A percentile compares a stretch with the other conserved stretches of the same genome.
Evolutionary conservation across 2,113 vertebrate genomes (phyloP).

Genomic region (Gadus chalcogrammus): DNA sequence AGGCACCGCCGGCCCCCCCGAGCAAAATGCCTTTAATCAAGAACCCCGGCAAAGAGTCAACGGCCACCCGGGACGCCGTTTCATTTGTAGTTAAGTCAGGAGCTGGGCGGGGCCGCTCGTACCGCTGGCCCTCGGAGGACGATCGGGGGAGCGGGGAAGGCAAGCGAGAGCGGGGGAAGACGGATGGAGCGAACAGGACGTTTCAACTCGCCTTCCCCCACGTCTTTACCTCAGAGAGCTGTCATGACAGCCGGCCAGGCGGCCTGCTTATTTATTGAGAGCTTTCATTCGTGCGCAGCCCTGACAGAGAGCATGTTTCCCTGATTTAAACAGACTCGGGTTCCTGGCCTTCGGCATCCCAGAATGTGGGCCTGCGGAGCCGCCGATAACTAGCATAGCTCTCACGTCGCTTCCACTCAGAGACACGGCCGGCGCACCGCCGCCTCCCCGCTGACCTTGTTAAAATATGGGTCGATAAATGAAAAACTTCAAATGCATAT

Average conservation of each 20-base stretch:
- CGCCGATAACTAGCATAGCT: constrained; percentile 59
- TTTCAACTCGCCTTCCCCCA: constrained; percentile 37
- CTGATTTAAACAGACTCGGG: constrained; percentile 42
- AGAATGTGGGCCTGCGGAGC: constrained; percentile 48
- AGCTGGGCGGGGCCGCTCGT: constrained; percentile 29
- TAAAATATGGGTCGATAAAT: constrained; percentile 21
- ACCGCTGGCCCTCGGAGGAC: too few species aligned
- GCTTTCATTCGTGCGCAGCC: constrained; percentile 45
- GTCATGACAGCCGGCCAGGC: constrained; percentile 35
- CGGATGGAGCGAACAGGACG: constrained; percentile 35
- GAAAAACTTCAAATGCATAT: too few species aligned
- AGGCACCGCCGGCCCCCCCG: constrained; percentile 47
- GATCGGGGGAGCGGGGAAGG: constrained; percentile 16
- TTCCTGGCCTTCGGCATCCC: constrained; percentile 41
- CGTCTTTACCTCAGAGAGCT: constrained; percentile 42
- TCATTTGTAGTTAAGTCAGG: constrained; percentile 52
- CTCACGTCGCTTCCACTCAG: constrained; percentile 34
- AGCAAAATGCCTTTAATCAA: constrained; percentile 62
- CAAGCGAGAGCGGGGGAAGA: constrained; percentile 38
- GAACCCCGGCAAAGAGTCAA: constrained; percentile 42
- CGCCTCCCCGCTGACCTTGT: constrained; percentile 15
- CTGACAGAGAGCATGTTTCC: constrained; percentile 36
- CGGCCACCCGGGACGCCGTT: constrained; percentile 56
- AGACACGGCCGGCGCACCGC: constrained; percentile 17
- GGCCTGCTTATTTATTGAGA: constrained; percentile 59